Conservation (phyloP, 2,797 vertebrate species). For the Falco cherrug region DNA sequence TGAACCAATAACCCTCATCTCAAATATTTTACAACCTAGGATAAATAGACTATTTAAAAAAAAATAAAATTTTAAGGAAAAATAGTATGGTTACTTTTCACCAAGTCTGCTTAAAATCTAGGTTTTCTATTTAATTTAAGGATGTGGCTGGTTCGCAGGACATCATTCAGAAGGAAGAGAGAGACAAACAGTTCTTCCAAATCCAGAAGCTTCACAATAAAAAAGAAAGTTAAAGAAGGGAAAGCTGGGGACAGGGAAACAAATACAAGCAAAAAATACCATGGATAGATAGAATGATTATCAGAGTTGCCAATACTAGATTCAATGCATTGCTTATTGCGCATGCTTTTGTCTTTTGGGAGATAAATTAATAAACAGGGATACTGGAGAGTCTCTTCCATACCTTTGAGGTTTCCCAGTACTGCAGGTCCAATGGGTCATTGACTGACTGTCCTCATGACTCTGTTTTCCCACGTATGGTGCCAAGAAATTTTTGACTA, state of each 20-base stretch:
- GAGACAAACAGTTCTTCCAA: neutral
- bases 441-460: neutral
- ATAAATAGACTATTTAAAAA: neutral
- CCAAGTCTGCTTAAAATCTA: neutral
- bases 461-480: fast-evolving
- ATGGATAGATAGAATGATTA: neutral
- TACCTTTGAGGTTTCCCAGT: neutral
- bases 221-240: neutral
- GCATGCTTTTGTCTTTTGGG: neutral
- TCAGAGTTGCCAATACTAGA: neutral
- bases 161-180: neutral
- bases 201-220: neutral
- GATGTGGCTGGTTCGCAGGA: neutral
- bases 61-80: neutral
- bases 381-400: neutral
- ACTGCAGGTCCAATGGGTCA: neutral
- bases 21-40: neutral
- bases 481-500: neutral
- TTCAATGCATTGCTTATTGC: neutral
- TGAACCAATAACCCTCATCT: neutral
- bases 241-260: neutral
- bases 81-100: neutral
- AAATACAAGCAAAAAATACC: neutral
- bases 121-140: neutral
- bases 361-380: neutral